Evolutionary conservation across 2,113 vertebrate species (phyloP), one percentile per base, ranked within the genome.

Genomic region (Microcebus lehilahytsara): DNA sequence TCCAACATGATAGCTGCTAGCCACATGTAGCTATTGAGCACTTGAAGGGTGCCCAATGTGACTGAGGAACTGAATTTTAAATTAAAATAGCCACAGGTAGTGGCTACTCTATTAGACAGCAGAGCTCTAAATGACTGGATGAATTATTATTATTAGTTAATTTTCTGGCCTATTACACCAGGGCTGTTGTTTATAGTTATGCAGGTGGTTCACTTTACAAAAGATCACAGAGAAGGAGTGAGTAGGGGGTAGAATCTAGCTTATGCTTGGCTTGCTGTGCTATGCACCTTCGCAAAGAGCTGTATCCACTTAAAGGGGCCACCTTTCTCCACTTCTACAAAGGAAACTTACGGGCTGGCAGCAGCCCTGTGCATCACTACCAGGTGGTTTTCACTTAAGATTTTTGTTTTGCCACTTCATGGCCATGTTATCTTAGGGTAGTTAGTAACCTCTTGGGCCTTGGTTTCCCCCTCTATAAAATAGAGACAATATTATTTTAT

Each of bases 351-450:
- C 53, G 58, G 32, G 27, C 64, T 90, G 51, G 56, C 22, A 5
- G 20, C 20, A 30, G 37, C 22, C 27, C n/a, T 93, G 53, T 30
- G 46, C 22, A n/a, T 11, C 42, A 78, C 53, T 64, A 60, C 10
- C 32, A 75, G 32, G 64, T 74, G 34, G 25, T 90, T 97, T 96
- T 92, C 32, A 25, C 40, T 93, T 81, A 37, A 86, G 46, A 92
- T 64, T 30, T 81, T 95, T 12, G 20, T 66, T 81, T 51, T 89
- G 20, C 51, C 17, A 34, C 16, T 75, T 91, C 56, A 75, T 84
- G 46, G 16, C 3, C 14, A 11, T 95, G 23, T 64, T 58, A 86
- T 77, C 17, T 97, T 95, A 32, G 13, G 16, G 40, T 64, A 87
- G 62, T 64, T 91, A 60, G 40, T 96, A 92, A 51, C 37, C 80